Conservation (phyloP, 2,797 vertebrate species). For the Pipistrellus pipistrellus region DNA sequence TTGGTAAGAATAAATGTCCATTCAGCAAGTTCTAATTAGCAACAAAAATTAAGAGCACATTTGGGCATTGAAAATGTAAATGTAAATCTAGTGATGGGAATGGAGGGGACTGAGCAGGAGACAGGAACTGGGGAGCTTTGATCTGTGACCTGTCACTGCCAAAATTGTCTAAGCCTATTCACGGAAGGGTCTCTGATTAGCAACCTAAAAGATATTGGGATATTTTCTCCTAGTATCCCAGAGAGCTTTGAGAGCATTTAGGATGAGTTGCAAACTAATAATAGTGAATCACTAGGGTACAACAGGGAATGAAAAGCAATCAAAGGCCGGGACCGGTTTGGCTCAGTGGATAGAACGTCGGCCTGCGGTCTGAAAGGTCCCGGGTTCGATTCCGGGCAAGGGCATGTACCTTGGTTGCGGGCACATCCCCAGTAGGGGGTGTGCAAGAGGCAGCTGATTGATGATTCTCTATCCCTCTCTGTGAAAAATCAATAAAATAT, state of each 20-base stretch:
- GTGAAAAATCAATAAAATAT: no score
- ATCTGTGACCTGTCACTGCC: neutral
- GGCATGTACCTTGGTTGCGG: no score
- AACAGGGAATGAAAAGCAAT: neutral
- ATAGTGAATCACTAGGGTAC: neutral
- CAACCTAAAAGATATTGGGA: neutral
- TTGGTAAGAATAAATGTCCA: neutral
- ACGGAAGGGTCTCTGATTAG: neutral
- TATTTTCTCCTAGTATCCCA: neutral
- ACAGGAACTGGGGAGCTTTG: neutral
- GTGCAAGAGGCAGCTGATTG: no score
- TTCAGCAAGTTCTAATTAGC: slow-evolving; percentile 13
- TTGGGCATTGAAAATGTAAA: neutral
- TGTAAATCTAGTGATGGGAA: neutral
- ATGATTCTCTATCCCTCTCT: no score
- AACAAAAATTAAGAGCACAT: neutral
- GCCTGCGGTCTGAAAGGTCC: no score
- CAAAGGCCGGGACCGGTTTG: no score
- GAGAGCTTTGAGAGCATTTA: neutral
- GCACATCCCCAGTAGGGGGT: no score
- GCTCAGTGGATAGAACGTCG: no score
- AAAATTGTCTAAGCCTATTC: neutral
- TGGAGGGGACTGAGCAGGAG: neutral
- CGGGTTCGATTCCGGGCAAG: no score
- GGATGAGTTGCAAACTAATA: neutral